Base-by-base conservation (phyloP, 2,113 vertebrate genomes). In the Trogon surrucura region DNA sequence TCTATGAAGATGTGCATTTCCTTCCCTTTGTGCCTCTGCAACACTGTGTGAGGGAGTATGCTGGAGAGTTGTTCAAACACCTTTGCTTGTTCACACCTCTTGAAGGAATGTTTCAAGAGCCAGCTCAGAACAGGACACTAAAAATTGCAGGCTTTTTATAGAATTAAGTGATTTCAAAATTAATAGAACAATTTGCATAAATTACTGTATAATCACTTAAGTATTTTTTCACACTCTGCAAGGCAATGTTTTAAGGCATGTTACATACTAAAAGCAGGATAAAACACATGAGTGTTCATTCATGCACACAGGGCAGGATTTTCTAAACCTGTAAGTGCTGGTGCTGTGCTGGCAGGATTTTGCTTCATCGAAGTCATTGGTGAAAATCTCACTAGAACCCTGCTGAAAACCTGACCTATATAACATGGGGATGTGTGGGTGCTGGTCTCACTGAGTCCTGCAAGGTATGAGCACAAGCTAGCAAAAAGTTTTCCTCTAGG, bases 241-340 rank as follows among this genome's bases (percentile, higher is more conserved):
- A 51, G 87, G 95, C 91, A 83, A 79, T 72, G 75, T 84, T 93
- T 95, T 94, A 80, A 93, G 92, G 87, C 82, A 80, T 70, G 47
- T 93, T 95, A 67, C 38, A 34, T 27, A 92, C 91, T 57, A 64
- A 67, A 85, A 92, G 45, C 29, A 30, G 48, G 67, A 77, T 87
- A 85, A 80, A 93, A 47, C 66, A 56, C 87, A 80, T n/a, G 47
- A 50, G 53, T 65, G 65, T 30, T 93, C 30, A 61, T 30, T 93
- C 30, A 1, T 12, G 48, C 81, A 93, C 5, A 0, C 62, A n/a
- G 36, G 58, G 51, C 47, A 78, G 70, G 45, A 58, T 88, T 93
- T 84, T 80, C 64, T 61, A 16, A 83, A 67, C 34, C 13, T 27
- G 1, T 81, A 7, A 1, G 5, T 15, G 32, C 5, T 38, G 22